Evolutionary conservation across 2,113 vertebrate species (phyloP), one percentile per base, ranked within the genome.

Genomic region (Dascyllus trimaculatus): DNA sequence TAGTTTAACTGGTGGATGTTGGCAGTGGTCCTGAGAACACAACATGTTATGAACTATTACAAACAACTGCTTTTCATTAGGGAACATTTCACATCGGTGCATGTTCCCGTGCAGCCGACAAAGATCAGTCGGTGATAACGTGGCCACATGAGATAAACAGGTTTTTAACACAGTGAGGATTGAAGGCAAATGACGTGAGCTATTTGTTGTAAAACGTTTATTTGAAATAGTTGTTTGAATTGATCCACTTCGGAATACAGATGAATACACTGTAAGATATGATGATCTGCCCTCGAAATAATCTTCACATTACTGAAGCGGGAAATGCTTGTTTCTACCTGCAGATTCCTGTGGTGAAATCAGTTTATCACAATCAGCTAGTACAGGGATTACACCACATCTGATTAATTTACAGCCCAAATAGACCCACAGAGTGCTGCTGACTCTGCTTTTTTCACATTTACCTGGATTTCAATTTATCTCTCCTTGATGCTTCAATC

Each of bases 1-100:
- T 52, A 35, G 67, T 81, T 85, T 79, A 87, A 89, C 46, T 79
- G 53, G 72, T 84, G 78, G 65, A n/a, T 78, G 74, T 86, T 91
- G 86, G 90, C 83, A 60, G 40, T 4, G 4, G 79, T 78, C 71
- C 69, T 4, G 69, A 59, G 45, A 66, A 70, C 32, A 79, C 62
- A 73, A 43, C 52, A 54, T 75, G 43, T 71, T 78, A 80, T 61
- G 21, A 75, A 69, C 66, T 83, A 69, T 81, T 83, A 59, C 54
- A 70, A 61, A 59, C 59, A 78, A 81, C 61, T 76, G 80, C 40
- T 81, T 87, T 81, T 49, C n/a, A 82, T 86, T 66, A 77, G 22
- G 51, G 3, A 13, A 24, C 45, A 75, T 71, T 54, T 66, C 21
- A 24, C 15, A n/a, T 43, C 57, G 71, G 25, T 46, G 19, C 40